Conservation (phyloP, 2,888 invertebrate genomes). For the Stenotaenia linearis region DNA sequence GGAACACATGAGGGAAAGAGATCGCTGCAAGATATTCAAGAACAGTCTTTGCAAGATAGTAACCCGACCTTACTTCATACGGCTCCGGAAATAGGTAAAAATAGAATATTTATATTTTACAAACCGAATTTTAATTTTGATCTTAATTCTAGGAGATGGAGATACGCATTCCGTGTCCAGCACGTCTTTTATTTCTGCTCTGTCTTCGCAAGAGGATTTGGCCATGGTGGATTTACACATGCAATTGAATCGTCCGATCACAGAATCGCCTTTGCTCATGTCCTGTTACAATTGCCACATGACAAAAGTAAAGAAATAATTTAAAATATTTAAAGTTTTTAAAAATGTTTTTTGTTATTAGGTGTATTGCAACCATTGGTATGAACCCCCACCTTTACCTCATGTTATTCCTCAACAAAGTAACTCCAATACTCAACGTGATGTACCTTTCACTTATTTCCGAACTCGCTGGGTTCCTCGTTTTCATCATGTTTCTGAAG, state of each 20-base stretch:
- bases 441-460: conserved; percentile 45
- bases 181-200: conserved; percentile 65
- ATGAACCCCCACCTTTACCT: conserved; percentile 42
- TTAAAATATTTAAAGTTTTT: neutral
- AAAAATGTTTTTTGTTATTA: conserved; percentile 41
- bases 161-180: conserved; percentile 42
- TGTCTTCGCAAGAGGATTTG: conserved; percentile 87
- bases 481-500: conserved; percentile 61
- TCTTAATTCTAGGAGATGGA: neutral
- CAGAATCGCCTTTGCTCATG: conserved; percentile 89
- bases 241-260: conserved; percentile 86
- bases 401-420: conserved; percentile 35
- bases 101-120: neutral
- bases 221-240: conserved; percentile 87
- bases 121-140: neutral
- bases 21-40: conserved; percentile 38
- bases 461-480: conserved; percentile 62
- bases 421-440: conserved; percentile 15
- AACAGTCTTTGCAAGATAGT: conserved; percentile 37
- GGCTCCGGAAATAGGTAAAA: neutral
- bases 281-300: conserved; percentile 88
- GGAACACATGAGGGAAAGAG: conserved; percentile 30
- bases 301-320: conserved; percentile 62
- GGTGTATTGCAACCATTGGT: conserved; percentile 54
- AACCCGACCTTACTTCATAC: conserved; percentile 22